These are phyloP conservation scores for Lacerta viridis DNA, from an alignment of 2,797 vertebrate species.

Conservation along the genomic window DNA sequence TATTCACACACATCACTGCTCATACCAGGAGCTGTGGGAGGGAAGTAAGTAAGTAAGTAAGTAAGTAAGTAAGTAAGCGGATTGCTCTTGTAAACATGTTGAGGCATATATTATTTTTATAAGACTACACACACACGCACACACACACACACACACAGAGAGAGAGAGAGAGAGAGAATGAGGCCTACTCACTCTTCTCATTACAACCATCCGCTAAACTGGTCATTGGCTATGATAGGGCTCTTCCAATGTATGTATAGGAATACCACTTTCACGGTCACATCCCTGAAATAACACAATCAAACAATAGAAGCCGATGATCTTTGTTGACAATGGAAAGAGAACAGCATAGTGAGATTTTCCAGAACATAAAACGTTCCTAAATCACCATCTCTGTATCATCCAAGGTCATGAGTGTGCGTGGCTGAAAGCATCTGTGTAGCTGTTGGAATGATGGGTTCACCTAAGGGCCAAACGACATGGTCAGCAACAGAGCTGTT, in stretches of 20 bases:
- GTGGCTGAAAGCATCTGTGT: not conserved
- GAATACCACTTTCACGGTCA: conserved; percentile 61
- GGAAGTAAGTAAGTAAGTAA: too few relatives aligned
- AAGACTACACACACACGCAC: too few relatives aligned
- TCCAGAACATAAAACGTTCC: conserved; percentile 57
- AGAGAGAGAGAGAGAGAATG: too few relatives aligned
- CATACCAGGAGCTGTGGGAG: not conserved
- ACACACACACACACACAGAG: too few relatives aligned
- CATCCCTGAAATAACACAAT: conserved; percentile 75
- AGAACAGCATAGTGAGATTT: conserved; percentile 55
- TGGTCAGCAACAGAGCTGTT: not conserved
- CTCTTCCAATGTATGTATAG: conserved; percentile 51
- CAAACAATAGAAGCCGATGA: conserved; percentile 66
- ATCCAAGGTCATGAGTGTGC: not conserved
- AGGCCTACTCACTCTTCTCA: too few relatives aligned
- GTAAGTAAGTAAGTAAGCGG: too few relatives aligned
- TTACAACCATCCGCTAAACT: not conserved
- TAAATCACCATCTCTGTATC: conserved; percentile 41
- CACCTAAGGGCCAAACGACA: not conserved
- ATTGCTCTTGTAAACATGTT: not conserved
- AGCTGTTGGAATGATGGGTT: not conserved
- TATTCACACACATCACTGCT: not conserved
- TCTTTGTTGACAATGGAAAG: conserved; percentile 67
- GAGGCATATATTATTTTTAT: too few relatives aligned
- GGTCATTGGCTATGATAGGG: conserved; percentile 36